These are phyloP conservation scores for Calidris pygmaea DNA, from an alignment of 2,113 vertebrate species.

Conservation along the genomic window DNA sequence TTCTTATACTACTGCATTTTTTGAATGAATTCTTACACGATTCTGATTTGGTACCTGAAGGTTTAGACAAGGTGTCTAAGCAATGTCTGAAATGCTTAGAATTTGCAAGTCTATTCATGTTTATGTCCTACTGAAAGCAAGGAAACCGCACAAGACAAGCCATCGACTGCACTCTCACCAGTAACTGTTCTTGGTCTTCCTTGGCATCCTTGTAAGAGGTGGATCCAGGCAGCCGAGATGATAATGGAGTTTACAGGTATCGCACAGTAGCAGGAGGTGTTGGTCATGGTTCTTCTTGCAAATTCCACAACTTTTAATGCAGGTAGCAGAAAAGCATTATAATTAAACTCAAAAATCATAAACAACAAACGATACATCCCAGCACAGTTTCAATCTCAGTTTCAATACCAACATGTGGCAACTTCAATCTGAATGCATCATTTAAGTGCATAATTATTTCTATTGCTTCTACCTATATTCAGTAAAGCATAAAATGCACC, in stretches of 20 bases:
- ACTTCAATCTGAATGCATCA: not conserved
- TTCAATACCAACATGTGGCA: not conserved
- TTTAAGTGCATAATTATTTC: not conserved
- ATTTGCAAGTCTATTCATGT: not conserved
- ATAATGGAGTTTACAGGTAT: slow-evolving; percentile 98
- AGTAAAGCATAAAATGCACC: not conserved
- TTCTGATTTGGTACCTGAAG: not conserved
- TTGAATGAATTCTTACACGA: not conserved
- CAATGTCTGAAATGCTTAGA: not conserved
- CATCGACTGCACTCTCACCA: slow-evolving; percentile 79
- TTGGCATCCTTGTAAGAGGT: slow-evolving; percentile 96
- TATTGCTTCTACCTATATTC: not conserved
- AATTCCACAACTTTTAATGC: slow-evolving; percentile 88
- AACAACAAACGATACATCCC: not conserved
- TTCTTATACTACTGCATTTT: not conserved
- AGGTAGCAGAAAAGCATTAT: slow-evolving; percentile 42
- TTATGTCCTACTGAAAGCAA: not conserved
- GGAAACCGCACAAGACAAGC: not conserved
- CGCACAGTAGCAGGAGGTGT: slow-evolving; percentile 92
- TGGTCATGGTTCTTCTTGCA: slow-evolving; percentile 99
- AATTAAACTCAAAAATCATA: slow-evolving; percentile 19
- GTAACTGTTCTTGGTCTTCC: slow-evolving; percentile 99
- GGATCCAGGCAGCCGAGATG: slow-evolving; percentile 97
- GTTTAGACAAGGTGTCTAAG: not conserved
- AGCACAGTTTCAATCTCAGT: not conserved